phyloP scores from a whole-genome alignment of 1,140 invertebrate genomes.

The Thrips palmi region DNA sequence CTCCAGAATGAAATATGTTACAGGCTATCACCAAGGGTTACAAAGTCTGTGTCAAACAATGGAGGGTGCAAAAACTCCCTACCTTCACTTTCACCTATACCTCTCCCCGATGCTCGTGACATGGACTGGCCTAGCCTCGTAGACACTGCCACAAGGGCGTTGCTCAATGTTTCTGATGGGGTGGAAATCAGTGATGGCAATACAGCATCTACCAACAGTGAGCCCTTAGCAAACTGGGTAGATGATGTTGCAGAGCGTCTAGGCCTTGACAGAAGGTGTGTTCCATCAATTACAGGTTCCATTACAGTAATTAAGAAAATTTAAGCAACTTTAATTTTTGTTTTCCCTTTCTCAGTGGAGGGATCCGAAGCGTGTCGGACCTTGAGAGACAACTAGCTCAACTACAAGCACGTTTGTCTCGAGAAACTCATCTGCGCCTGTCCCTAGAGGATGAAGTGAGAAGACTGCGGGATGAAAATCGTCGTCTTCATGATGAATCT shows the following conservation, averaged over 20 bases:
- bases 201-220: constrained; percentile 10
- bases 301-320: not conserved
- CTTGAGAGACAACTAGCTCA: constrained; percentile 39
- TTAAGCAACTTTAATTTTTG: constrained; percentile 6
- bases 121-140: constrained; percentile 62
- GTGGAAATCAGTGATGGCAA: not conserved
- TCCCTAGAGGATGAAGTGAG: constrained; percentile 49
- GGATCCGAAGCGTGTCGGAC: constrained; percentile 25
- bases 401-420: constrained; percentile 38
- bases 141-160: constrained; percentile 52
- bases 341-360: constrained; percentile 9
- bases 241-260: constrained; percentile 20
- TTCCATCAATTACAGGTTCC: constrained; percentile 5
- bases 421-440: constrained; percentile 38
- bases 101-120: constrained; percentile 34
- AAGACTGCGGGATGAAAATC: constrained; percentile 65
- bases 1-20: constrained; percentile 11
- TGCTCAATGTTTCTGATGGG: constrained; percentile 31
- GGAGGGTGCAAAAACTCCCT: constrained; percentile 7
- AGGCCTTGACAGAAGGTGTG: constrained; percentile 18
- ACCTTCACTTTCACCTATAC: constrained; percentile 21
- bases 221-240: constrained; percentile 19
- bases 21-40: constrained; percentile 29
- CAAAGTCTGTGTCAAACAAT: constrained; percentile 3
- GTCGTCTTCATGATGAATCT: constrained; percentile 69